Evolutionary conservation across 2,113 vertebrate genomes (phyloP), one percentile per base, ranked within the genome.

Genomic region (Limanda limanda): DNA sequence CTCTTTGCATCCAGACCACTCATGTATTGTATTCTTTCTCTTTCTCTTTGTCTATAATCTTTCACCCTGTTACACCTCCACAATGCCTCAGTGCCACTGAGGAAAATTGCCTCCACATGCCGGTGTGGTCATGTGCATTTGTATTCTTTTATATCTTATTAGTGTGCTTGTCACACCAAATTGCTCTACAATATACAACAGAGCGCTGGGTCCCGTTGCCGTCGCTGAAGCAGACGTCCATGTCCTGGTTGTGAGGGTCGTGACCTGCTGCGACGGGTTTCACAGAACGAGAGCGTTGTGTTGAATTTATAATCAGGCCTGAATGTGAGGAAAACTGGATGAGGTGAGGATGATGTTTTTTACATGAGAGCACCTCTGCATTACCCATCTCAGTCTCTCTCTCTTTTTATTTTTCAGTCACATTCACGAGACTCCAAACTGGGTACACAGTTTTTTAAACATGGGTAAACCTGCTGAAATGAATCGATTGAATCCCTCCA

Each of bases 111-210:
- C 57, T 67, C 61, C 65, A 68, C 47, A 54, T 35, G 18, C 25
- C 2, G 1, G 2, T 51, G 17, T 54, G 45, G 20, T 59, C n/a
- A 9, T 67, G 71, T 76, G n/a, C 68, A 54, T 81, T 83, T 74
- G 58, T 71, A 37, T 75, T 78, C 25, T 40, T 76, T 42, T 67
- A 55, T 23, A 14, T 58, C 13, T 68, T 67, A 69, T 70, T 76
- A 73, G 42, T 61, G 56, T 37, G 60, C 24, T 40, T 76, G 40
- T 79, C 5, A 14, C 25, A 64, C 14, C 56, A 61, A 70, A 84
- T 87, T 51, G 63, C 42, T 79, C 64, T 15, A 63, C 14, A 35
- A 45, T 45, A 13, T 2, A 64, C 8, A 57, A n/a, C 25, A 10
- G 21, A 18, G 8, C n/a, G 4, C 42, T 3, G 56, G n/a, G 71